A percentile compares a stretch with the other conserved stretches of the same genome.
Conservation (phyloP, 2,888 invertebrate genomes). For the Ichneumoninae sp. region DNA sequence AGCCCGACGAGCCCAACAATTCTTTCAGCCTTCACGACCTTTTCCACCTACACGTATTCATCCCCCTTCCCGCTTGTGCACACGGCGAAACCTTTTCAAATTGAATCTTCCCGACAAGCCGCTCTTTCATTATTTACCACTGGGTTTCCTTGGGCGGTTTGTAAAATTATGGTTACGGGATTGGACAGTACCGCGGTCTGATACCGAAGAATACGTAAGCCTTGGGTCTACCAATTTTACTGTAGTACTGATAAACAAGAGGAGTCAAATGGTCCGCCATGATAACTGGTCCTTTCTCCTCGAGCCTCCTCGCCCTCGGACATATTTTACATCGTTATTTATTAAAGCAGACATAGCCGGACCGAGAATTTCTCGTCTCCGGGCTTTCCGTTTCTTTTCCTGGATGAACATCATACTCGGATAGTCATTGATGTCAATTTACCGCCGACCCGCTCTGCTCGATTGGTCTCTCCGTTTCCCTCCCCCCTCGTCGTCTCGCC, state of each 20-base stretch:
- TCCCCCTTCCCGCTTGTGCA: slow-evolving; percentile 13
- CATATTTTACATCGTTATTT: slow-evolving; percentile 32
- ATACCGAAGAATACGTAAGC: slow-evolving; percentile 43
- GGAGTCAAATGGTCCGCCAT: slow-evolving; percentile 24
- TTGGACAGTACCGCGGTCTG: slow-evolving; percentile 72
- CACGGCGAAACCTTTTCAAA: slow-evolving; percentile 71
- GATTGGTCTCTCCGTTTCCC: slow-evolving; percentile 44
- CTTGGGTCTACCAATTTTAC: slow-evolving; percentile 54
- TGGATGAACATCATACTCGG: slow-evolving; percentile 17
- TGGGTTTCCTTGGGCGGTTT: slow-evolving; percentile 78
- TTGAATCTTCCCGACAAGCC: slow-evolving; percentile 79
- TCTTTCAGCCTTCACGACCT: slow-evolving; percentile 34
- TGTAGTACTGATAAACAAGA: slow-evolving; percentile 21
- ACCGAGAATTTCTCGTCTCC: neutral
- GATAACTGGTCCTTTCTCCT: slow-evolving; percentile 67
- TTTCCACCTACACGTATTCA: slow-evolving; percentile 48
- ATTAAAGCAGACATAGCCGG: neutral
- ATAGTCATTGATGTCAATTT: slow-evolving; percentile 53
- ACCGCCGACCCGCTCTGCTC: slow-evolving; percentile 20
- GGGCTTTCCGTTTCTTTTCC: neutral
- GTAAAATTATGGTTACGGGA: slow-evolving; percentile 81
- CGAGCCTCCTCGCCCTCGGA: slow-evolving; percentile 61
- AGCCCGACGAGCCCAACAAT: slow-evolving; percentile 9
- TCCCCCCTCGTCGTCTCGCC: slow-evolving; percentile 6
- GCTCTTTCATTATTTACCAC: slow-evolving; percentile 80